Evolutionary conservation across 1,140 invertebrate species (phyloP), one percentile per base, ranked within the genome.

Genomic region (Ephestia elutella): DNA sequence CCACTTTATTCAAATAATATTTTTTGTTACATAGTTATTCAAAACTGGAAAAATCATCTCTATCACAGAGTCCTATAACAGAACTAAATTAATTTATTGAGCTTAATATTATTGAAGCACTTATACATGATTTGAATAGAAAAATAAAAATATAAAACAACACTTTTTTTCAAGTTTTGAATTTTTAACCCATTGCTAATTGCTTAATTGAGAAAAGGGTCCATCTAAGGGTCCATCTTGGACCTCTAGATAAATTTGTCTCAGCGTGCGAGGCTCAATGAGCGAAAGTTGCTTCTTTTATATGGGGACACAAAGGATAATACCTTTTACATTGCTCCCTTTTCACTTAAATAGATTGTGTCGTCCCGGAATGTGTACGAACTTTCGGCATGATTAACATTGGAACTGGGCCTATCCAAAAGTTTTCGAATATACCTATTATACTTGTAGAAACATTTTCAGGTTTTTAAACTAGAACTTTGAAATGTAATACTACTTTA

Each of bases 181-280:
- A n/a, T n/a, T n/a, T n/a, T n/a, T n/a, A n/a, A n/a, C n/a, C 62
- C 66, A 54, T 25, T 56, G 57, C 51, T 68, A 68, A 71, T 69
- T 69, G 70, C 59, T 66, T 72, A 72, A 72, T 72, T 72, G 64
- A 65, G 66, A 62, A 62, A n/a, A 66, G 55, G 66, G 65, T 70
- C 59, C 56, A 60, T 66, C 57, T 66, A n/a, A 66, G 55, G 66
- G 65, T 70, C 59, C 56, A 60, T 66, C 57, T 66, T 57, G 61
- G 56, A 60, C 63, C 69, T 64, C 66, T 64, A 62, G 53, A 63
- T 63, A 63, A 71, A 71, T 71, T 71, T 66, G 57, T 63, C 62
- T 69, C 69, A 65, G 60, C 66, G 64, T 65, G 56, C 57, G 55
- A 58, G 50, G 54, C 59, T 63, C 30, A 59, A 32, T 13, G 48